Percentiles rank a stretch among this genome's conserved stretches.
phyloP scores from a whole-genome alignment of 2,797 vertebrate species.

The Lutjanus campechanus region DNA sequence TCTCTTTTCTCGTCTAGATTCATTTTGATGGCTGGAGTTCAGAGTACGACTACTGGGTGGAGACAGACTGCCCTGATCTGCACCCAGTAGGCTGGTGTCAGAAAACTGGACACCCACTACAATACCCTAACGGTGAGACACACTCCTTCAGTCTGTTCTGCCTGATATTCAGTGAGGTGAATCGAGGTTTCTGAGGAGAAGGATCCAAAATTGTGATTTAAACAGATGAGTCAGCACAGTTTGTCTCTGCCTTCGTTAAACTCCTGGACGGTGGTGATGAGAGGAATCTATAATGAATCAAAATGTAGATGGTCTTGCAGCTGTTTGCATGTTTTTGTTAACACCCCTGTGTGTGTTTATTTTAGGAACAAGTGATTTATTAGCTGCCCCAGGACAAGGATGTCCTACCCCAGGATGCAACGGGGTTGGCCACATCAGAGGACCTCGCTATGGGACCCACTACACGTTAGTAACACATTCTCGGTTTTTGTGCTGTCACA shows the following conservation, averaged over 20 bases:
- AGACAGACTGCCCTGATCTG: conserved; percentile 90
- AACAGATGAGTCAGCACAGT: conserved; percentile 43
- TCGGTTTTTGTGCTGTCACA: background rate
- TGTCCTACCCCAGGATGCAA: conserved; percentile 93
- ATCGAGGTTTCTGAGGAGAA: background rate
- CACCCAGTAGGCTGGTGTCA: conserved; percentile 93
- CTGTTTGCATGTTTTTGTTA: conserved; percentile 30
- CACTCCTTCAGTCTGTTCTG: background rate
- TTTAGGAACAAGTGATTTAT: conserved; percentile 84
- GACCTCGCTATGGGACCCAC: conserved; percentile 93
- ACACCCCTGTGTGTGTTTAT: conserved; percentile 29
- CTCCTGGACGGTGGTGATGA: conserved; percentile 15
- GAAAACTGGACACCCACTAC: conserved; percentile 91
- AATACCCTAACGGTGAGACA: conserved; percentile 87
- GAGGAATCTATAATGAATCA: conserved; percentile 31
- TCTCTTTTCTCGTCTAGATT: conserved; percentile 76
- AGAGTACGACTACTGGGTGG: conserved; percentile 91
- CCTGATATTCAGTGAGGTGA: conserved; percentile 8
- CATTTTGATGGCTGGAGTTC: conserved; percentile 92
- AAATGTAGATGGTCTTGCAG: conserved; percentile 26
- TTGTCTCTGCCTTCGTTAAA: conserved; percentile 33
- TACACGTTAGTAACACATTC: conserved; percentile 88
- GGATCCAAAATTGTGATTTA: conserved; percentile 28
- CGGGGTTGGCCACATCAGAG: conserved; percentile 91
- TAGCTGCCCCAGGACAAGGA: conserved; percentile 85